phyloP scores from a whole-genome alignment of 2,113 vertebrate species.

The Paradoxurus hermaphroditus region DNA sequence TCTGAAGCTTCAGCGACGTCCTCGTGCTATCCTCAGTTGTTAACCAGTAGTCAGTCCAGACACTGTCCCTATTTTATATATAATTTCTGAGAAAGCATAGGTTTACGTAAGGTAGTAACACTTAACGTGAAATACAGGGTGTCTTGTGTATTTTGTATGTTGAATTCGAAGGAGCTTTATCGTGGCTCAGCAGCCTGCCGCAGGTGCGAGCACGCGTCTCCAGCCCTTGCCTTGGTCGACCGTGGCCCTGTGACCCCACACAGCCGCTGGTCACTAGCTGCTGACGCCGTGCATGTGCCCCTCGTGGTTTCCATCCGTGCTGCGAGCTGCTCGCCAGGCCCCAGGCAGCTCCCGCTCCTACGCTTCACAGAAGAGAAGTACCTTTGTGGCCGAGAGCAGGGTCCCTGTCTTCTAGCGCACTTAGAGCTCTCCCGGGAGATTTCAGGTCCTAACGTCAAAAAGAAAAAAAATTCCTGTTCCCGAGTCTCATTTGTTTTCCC shows the following conservation, averaged over 20 bases:
- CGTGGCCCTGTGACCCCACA: fast-evolving
- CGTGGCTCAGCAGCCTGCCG: not conserved
- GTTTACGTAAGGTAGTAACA: fast-evolving
- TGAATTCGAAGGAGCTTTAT: not conserved
- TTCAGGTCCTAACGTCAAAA: not conserved
- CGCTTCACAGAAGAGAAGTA: not conserved
- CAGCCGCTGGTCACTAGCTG: fast-evolving
- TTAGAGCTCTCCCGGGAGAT: not conserved
- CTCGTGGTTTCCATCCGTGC: fast-evolving
- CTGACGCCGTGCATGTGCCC: fast-evolving
- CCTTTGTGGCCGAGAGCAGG: not conserved
- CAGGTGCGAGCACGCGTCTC: not conserved
- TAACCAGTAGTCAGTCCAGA: too few relatives aligned
- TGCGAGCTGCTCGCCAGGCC: not conserved
- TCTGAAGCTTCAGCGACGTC: not conserved
- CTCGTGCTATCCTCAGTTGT: not conserved
- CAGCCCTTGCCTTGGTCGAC: not conserved
- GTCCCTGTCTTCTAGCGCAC: not conserved
- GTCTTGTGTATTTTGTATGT: not conserved
- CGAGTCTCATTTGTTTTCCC: not conserved
- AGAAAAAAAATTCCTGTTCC: not conserved
- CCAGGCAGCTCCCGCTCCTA: too few relatives aligned
- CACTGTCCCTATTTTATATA: not conserved
- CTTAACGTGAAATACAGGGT: fast-evolving
- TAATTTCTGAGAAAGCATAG: not conserved